Evolutionary conservation across 2,888 invertebrate species (phyloP), one percentile per base, ranked within the genome.

Genomic region (Tachystola acroxantha): DNA sequence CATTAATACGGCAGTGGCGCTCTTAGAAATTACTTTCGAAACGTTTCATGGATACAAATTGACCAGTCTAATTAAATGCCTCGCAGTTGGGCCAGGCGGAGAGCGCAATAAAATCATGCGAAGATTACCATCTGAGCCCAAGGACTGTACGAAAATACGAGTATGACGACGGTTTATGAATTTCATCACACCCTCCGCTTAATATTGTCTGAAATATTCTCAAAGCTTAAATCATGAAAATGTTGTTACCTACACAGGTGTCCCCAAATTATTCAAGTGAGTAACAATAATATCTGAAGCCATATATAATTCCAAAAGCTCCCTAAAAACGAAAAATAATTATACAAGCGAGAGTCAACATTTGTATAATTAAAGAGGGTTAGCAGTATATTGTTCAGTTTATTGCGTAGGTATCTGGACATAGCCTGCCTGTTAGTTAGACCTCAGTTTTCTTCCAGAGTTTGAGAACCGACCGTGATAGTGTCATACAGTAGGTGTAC

Each of bases 41-140:
- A 40, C 30, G 38, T 27, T 38, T 37, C 38, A 37, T 33, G 36
- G 42, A 36, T 43, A 40, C 40, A 34, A 39, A 46, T 40, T 43
- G 41, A 42, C 42, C 49, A 38, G 50, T 59, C 42, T 33, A 53
- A 59, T 62, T 56, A 53, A 58, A 54, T 45, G 44, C 42, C 40
- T 40, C 41, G 35, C 31, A 37, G 36, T 33, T 31, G 20, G 38
- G 32, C 36, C 39, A 35, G 26, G 29, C 32, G 12, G 40, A 14
- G 29, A 40, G 11, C 24, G 42, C 40, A 51, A 53, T 58, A 50
- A 55, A 52, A 54, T 47, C 45, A 44, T 45, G 45, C 37, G 50
- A 54, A 46, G 46, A 46, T 52, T 44, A 46, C 43, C 42, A 40
- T 34, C 45, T 39, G 37, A 43, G 39, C 34, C 22, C 37, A 32